phyloP scores from a whole-genome alignment of 2,888 invertebrate genomes.

The Coremacera marginata region DNA sequence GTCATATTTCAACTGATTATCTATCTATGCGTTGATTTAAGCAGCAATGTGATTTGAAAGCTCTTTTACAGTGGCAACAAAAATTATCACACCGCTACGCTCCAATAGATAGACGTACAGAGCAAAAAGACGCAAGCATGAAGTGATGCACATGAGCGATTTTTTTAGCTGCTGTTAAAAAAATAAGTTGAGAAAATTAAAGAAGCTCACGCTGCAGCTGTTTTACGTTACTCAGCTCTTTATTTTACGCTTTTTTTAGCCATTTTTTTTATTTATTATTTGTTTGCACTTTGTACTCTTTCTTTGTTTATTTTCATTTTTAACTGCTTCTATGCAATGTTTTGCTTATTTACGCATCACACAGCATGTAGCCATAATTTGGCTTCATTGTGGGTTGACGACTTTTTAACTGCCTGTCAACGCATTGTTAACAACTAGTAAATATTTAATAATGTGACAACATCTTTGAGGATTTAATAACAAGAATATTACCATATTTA shows the following conservation, averaged over 20 bases:
- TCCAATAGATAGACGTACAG: conserved; percentile 26
- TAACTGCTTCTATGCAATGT: neutral
- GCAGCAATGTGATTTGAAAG: neutral
- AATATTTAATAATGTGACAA: too few species aligned
- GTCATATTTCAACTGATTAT: too few species aligned
- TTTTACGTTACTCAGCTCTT: neutral
- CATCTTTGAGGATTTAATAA: too few species aligned
- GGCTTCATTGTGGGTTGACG: too few species aligned
- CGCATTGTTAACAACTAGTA: too few species aligned
- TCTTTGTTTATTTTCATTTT: neutral
- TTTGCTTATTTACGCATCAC: too few species aligned
- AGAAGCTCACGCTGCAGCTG: neutral
- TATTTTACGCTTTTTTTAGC: neutral
- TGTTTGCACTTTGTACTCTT: neutral
- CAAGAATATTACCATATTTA: too few species aligned
- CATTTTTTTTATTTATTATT: neutral
- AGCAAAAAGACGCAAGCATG: neutral
- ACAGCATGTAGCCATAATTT: too few species aligned
- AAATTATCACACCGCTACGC: conserved; percentile 49
- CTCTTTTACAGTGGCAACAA: neutral
- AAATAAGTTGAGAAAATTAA: neutral
- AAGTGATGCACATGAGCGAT: conserved; percentile 22
- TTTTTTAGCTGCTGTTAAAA: neutral
- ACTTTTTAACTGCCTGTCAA: too few species aligned
- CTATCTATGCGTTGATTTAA: too few species aligned